Conservation (phyloP, 2,113 vertebrate genomes). For the Antechinus flavipes region DNA sequence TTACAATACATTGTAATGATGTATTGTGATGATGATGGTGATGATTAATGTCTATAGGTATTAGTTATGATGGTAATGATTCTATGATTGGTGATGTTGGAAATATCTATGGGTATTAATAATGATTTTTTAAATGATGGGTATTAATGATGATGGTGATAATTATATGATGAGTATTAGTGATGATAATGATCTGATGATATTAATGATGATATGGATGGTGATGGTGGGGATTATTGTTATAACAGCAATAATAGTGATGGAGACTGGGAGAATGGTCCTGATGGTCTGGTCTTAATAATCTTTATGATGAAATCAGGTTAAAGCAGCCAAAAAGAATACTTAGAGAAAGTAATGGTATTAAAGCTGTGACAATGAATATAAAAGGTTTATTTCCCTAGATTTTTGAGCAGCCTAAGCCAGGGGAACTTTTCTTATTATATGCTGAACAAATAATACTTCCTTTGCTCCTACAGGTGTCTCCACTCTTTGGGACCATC, state of each 20-base stretch:
- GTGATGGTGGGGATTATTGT: not conserved
- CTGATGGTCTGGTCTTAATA: not conserved
- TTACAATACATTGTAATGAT: not conserved
- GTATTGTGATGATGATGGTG: not conserved
- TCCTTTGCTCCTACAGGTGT: conserved; percentile 84
- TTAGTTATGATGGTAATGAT: too few species aligned
- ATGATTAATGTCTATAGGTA: too few species aligned
- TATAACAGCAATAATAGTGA: not conserved
- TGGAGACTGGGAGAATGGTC: not conserved
- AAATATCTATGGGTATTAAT: not conserved
- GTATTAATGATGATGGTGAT: not conserved
- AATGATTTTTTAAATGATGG: too few species aligned
- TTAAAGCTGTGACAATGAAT: conserved; percentile 81
- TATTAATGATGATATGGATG: not conserved
- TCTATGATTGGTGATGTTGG: too few species aligned
- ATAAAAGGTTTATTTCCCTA: conserved; percentile 78
- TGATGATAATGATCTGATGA: not conserved
- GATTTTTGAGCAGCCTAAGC: not conserved
- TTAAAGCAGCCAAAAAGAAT: not conserved
- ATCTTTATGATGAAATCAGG: not conserved
- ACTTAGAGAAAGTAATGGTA: not conserved
- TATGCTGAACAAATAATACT: not conserved
- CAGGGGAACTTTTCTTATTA: not conserved
- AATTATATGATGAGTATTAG: not conserved
- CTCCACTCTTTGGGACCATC: conserved; percentile 94